These are phyloP conservation scores for Ammodytes marinus DNA, from an alignment of 2,113 vertebrate genomes.

Conservation along the genomic window DNA sequence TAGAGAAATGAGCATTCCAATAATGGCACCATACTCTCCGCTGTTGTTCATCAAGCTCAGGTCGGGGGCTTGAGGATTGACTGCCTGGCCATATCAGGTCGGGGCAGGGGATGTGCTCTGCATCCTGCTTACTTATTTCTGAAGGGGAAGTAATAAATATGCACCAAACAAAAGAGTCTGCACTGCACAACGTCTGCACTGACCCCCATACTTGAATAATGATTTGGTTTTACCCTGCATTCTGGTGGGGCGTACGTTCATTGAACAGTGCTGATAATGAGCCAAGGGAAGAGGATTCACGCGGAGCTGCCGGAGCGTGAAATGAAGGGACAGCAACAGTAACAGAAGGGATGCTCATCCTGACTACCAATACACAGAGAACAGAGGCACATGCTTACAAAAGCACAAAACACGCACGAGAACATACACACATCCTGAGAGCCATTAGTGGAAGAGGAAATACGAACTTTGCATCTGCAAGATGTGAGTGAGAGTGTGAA, in stretches of 20 bases:
- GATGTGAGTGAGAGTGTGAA: slow-evolving; percentile 46
- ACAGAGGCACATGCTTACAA: slow-evolving; percentile 38
- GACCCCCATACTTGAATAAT: slow-evolving; percentile 82
- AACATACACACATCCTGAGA: slow-evolving; percentile 55
- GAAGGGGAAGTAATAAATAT: slow-evolving; percentile 71
- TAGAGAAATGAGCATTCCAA: slow-evolving; percentile 62
- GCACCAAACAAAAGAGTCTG: slow-evolving; percentile 65
- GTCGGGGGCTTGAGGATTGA: slow-evolving; percentile 35
- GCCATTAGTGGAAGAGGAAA: slow-evolving; percentile 56
- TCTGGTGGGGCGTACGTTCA: slow-evolving; percentile 68
- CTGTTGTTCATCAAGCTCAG: slow-evolving; percentile 53
- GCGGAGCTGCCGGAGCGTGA: slow-evolving; percentile 82
- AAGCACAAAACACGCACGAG: slow-evolving; percentile 28
- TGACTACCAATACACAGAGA: slow-evolving; percentile 69
- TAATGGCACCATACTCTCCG: slow-evolving; percentile 54
- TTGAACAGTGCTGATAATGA: slow-evolving; percentile 86
- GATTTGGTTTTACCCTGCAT: slow-evolving; percentile 74
- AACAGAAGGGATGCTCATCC: slow-evolving; percentile 78
- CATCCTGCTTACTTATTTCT: slow-evolving; percentile 65
- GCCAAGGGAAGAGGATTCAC: slow-evolving; percentile 86
- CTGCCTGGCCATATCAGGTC: slow-evolving; percentile 32
- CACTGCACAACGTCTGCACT: slow-evolving; percentile 63
- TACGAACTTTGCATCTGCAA: slow-evolving; percentile 51
- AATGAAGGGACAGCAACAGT: slow-evolving; percentile 85
- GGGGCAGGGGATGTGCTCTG: slow-evolving; percentile 41